Evolutionary conservation across 2,888 invertebrate genomes (phyloP).

Genomic region (Tiliacea citrago): DNA sequence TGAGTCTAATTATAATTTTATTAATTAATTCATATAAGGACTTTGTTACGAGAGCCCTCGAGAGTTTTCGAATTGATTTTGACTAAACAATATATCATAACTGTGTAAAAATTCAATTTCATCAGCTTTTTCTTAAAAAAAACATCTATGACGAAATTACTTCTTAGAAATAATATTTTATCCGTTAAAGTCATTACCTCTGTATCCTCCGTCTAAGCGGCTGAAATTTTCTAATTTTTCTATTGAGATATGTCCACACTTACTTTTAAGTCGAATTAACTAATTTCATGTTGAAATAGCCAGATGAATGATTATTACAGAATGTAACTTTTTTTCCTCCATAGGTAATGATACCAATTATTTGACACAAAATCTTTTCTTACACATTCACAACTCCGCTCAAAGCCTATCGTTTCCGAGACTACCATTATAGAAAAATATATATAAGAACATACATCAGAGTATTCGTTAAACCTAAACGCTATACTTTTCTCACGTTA

Average conservation of each 20-base stretch:
- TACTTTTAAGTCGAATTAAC: constrained; percentile 44
- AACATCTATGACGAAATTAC: neutral
- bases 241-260: constrained; percentile 61
- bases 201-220: constrained; percentile 27
- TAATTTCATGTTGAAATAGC: constrained; percentile 24
- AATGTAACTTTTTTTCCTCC: constrained; percentile 35
- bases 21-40: constrained; percentile 5
- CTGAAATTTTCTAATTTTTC: constrained; percentile 38
- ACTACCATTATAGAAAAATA: constrained; percentile 64
- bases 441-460: constrained; percentile 61
- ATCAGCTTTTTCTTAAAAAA: neutral
- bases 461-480: constrained; percentile 63
- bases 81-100: neutral
- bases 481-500: constrained; percentile 64
- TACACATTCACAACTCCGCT: constrained; percentile 58
- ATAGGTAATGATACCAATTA: constrained; percentile 28
- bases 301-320: constrained; percentile 27
- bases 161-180: constrained; percentile 46
- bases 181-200: constrained; percentile 38
- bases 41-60: constrained; percentile 10
- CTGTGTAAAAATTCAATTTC: constrained; percentile 17
- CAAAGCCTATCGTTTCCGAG: constrained; percentile 56
- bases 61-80: constrained; percentile 18
- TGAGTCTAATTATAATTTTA: constrained; percentile 18
- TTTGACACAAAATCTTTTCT: constrained; percentile 32